These are phyloP conservation scores for Pao palembangensis DNA, from an alignment of 2,113 vertebrate species.

Conservation along the genomic window DNA sequence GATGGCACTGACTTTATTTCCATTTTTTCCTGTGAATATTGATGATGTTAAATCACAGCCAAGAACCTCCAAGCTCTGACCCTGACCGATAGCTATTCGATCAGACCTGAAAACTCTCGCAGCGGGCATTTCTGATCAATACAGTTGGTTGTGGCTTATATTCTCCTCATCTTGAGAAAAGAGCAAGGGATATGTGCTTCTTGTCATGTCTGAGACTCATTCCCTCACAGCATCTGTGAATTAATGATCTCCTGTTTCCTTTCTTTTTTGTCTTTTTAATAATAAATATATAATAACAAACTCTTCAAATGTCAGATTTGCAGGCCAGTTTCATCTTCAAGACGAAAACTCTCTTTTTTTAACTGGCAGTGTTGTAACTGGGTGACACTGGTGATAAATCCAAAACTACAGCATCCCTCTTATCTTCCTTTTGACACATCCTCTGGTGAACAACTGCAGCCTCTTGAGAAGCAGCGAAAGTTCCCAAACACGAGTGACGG, in stretches of 20 bases:
- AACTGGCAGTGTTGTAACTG: slow-evolving; percentile 17
- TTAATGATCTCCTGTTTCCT: background rate
- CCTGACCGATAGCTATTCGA: slow-evolving; percentile 21
- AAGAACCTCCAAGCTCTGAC: slow-evolving; percentile 6
- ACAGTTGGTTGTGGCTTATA: background rate
- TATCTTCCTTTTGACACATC: slow-evolving; percentile 44
- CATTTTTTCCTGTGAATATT: slow-evolving; percentile 29
- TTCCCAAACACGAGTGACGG: slow-evolving; percentile 33
- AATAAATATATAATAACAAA: slow-evolving; percentile 7
- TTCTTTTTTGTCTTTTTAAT: background rate
- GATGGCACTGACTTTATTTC: slow-evolving; percentile 3
- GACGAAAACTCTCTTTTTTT: slow-evolving; percentile 11
- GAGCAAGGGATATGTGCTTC: slow-evolving; percentile 1
- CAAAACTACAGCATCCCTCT: slow-evolving; percentile 32
- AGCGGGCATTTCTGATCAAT: background rate
- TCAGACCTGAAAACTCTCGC: background rate
- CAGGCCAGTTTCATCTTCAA: slow-evolving; percentile 15
- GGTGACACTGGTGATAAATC: slow-evolving; percentile 45
- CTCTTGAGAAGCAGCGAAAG: slow-evolving; percentile 35
- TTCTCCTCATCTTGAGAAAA: background rate
- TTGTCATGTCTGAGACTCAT: slow-evolving; percentile 7
- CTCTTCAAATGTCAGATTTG: slow-evolving; percentile 25
- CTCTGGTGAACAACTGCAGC: slow-evolving; percentile 10
- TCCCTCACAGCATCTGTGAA: slow-evolving; percentile 10
- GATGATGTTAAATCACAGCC: slow-evolving; percentile 26